Evolutionary conservation across 2,113 vertebrate species (phyloP).

Genomic region (Amia ocellicauda): DNA sequence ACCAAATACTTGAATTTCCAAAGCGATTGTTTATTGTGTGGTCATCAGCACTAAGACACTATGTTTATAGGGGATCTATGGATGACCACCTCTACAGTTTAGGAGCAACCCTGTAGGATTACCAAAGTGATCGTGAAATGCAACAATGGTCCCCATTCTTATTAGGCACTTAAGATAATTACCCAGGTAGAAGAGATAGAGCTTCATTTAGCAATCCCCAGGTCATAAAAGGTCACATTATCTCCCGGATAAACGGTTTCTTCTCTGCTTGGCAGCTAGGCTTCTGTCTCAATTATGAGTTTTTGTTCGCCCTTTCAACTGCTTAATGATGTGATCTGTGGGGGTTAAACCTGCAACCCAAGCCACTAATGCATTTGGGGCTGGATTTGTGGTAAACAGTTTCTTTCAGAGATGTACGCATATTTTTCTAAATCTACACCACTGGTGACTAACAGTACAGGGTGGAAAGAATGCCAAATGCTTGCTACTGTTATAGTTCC

Average conservation of each 20-base stretch:
- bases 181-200: conserved; percentile 11
- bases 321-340: no score
- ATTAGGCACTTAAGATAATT: conserved; percentile 16
- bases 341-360: no score
- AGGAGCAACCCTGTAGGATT: conserved; percentile 2
- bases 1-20: not conserved
- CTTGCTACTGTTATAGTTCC: no score
- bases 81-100: not conserved
- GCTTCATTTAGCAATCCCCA: conserved; percentile 9
- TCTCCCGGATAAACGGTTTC: not conserved
- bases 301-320: no score
- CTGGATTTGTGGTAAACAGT: no score
- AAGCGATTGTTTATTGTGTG: not conserved
- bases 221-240: conserved; percentile 15
- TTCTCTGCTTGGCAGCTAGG: conserved; percentile 10
- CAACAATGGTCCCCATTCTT: not conserved
- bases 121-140: not conserved
- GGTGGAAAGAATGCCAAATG: no score
- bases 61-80: conserved; percentile 1
- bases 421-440: no score
- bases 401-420: no score
- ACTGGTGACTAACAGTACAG: no score
- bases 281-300: conserved; percentile 19
- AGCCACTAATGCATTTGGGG: no score
- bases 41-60: not conserved